A percentile compares a stretch with the other conserved stretches of the same genome.
phyloP scores from a whole-genome alignment of 1,140 invertebrate genomes.

The Diplogasteroides magnus region DNA sequence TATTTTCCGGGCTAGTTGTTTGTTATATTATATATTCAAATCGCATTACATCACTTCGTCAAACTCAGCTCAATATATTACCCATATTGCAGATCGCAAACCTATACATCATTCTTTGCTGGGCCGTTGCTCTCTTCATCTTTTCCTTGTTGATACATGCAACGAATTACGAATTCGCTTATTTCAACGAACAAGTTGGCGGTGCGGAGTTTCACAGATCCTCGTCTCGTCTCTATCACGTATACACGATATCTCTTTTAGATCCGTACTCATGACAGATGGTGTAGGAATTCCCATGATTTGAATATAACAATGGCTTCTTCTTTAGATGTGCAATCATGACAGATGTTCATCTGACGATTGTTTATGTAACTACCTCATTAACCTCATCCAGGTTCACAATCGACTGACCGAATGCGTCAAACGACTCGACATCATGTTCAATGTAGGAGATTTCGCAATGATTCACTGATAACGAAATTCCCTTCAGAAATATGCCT shows the following conservation, averaged over 20 bases:
- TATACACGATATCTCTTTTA: no score
- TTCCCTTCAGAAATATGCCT: conserved; percentile 29
- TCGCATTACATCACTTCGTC: no score
- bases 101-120: not conserved
- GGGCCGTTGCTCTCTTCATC: not conserved
- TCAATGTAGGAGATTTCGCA: no score
- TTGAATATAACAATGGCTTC: no score
- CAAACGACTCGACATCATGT: not conserved
- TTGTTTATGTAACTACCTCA: not conserved
- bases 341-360: not conserved
- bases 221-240: no score
- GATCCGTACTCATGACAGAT: no score
- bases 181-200: not conserved
- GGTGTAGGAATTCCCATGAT: no score
- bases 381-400: not conserved
- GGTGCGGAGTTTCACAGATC: not conserved
- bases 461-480: not conserved
- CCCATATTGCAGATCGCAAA: not conserved
- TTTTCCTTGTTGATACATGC: not conserved
- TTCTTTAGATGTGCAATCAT: not conserved
- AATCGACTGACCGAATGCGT: not conserved
- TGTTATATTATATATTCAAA: no score
- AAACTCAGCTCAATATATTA: no score
- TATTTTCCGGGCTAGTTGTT: no score
- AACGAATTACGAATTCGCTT: not conserved